A percentile compares a stretch with the other conserved stretches of the same genome.
Conservation (phyloP, 2,113 vertebrate genomes). For the Pedetes capensis region DNA sequence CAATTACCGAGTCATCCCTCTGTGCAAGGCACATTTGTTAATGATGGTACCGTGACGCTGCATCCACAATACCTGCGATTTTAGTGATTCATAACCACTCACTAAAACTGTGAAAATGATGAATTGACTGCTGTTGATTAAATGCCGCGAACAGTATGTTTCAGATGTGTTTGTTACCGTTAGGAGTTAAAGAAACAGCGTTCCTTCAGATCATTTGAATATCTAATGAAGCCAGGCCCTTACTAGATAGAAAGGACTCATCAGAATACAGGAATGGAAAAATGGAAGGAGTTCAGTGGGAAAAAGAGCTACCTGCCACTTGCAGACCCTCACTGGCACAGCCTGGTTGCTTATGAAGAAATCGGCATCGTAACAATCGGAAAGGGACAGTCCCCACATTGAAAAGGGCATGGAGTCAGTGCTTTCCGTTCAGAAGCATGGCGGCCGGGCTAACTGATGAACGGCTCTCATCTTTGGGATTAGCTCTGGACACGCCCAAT, state of each 20-base stretch:
- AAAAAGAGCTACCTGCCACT: background rate
- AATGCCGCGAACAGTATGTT: constrained; percentile 87
- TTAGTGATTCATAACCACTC: constrained; percentile 89
- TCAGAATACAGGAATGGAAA: constrained; percentile 53
- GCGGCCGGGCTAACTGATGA: constrained; percentile 45
- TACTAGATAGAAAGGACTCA: constrained; percentile 62
- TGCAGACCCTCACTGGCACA: background rate
- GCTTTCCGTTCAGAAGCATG: constrained; percentile 40
- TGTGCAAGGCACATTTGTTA: constrained; percentile 87
- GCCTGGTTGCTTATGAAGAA: constrained; percentile 3
- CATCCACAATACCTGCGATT: constrained; percentile 88
- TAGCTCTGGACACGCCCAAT: constrained; percentile 62
- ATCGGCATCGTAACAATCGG: background rate
- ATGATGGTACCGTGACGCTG: constrained; percentile 85
- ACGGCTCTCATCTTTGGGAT: constrained; percentile 65
- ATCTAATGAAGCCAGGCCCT: constrained; percentile 85
- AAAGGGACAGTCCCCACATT: constrained; percentile 15
- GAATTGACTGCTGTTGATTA: constrained; percentile 88
- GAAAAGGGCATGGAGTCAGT: background rate
- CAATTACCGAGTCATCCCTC: constrained; percentile 91
- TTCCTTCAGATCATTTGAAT: constrained; percentile 86
- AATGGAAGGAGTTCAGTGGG: background rate
- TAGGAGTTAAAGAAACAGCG: constrained; percentile 86
- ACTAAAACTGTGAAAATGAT: constrained; percentile 89
- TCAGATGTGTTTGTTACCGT: constrained; percentile 80